Evolutionary conservation across 2,113 vertebrate genomes (phyloP), one percentile per base, ranked within the genome.

Genomic region (Ovis canadensis): DNA sequence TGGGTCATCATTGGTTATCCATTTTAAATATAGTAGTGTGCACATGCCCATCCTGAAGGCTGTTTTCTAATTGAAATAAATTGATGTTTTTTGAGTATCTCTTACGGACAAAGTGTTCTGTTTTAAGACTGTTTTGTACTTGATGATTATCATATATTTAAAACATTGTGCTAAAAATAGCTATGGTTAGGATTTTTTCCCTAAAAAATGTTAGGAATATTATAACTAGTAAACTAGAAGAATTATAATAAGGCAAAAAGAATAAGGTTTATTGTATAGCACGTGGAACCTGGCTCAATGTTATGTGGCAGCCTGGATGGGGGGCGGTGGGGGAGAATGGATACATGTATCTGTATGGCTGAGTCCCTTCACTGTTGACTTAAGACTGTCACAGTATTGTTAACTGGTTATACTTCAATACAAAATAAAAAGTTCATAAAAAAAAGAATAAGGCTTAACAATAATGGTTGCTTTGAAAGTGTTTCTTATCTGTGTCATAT

Each of bases 11-110:
- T 15, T 77, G 71, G 40, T 27, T 43, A 43, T 43, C 40, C 71
- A 43, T 43, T 77, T 77, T 7, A 77, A 77, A 27, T 77, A 43
- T 3, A 77, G 40, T 27, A 77, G 67, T 74, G 67, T 74, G 36
- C 36, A 71, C 67, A 40, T 71, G 67, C 36, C 67, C 67, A 40
- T 74, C 21, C 40, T 43, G 57, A 88, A 88, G 57, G 21, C 57
- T 64, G 5, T 94, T 81, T 93, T 78, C 67, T 95, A 59, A 59
- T 27, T 55, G 29, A 86, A 91, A 78, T 91, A 77, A 62, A 78
- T 54, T 27, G 11, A 85, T 82, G 45, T 52, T 85, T 62, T 85
- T 54, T 80, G 59, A 67, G 23, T 81, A 91, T 59, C 48, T 43
- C 36, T 71, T 81, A 91, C 64, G 54, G 81, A 59, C 14, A 82